Percentiles rank a stretch among this genome's conserved stretches.
phyloP scores from a whole-genome alignment of 2,113 vertebrate species.

The Pyxicephalus adspersus region DNA sequence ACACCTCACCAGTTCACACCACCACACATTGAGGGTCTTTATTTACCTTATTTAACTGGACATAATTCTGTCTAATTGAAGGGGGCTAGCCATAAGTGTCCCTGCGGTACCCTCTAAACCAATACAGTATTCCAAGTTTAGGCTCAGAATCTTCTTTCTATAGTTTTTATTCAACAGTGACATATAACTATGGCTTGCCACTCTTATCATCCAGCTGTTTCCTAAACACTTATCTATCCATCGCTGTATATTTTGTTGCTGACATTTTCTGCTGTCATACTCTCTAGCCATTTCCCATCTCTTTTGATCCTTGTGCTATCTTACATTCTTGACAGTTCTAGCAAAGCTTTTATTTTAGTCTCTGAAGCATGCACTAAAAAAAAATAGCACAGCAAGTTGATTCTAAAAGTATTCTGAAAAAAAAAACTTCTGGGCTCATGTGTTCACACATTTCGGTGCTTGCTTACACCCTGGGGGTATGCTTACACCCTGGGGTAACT shows the following conservation, averaged over 20 bases:
- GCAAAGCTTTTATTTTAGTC: constrained; percentile 7
- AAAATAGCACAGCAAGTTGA: neutral
- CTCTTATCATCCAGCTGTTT: constrained; percentile 7
- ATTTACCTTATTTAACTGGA: no score
- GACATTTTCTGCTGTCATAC: constrained; percentile 33
- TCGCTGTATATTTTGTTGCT: constrained; percentile 15
- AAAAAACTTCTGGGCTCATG: neutral
- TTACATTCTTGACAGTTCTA: constrained; percentile 31
- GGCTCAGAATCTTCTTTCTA: neutral
- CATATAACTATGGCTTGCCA: constrained; percentile 3
- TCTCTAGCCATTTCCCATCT: constrained; percentile 32
- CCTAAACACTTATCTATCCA: constrained; percentile 37
- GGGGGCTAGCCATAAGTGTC: no score
- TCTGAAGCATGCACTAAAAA: neutral
- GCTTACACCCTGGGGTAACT: neutral
- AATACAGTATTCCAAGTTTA: neutral
- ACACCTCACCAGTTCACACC: no score
- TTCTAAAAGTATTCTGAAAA: neutral
- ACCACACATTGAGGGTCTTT: no score
- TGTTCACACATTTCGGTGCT: no score
- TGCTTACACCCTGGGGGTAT: neutral
- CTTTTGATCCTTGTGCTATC: constrained; percentile 20
- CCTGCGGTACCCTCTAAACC: no score
- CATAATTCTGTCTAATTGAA: no score
- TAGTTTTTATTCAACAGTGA: neutral